Base-by-base conservation (phyloP, 2,888 invertebrate species). In the Xestobium rufovillosum region DNA sequence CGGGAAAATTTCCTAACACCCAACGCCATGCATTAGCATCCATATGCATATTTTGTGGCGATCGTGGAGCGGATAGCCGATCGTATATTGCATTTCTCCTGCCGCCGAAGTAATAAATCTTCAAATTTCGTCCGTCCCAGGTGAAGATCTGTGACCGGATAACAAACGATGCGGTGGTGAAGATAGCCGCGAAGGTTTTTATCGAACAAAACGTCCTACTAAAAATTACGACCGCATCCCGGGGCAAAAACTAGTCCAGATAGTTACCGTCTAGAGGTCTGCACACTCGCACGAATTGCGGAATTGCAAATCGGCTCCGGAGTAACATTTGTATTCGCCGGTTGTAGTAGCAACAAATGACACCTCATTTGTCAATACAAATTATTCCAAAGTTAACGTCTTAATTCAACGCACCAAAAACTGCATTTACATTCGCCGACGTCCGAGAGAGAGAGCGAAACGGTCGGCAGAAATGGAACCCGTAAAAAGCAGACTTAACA, bases 291-390 rank as follows among this genome's bases (percentile, higher is more conserved):
- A 12, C 8, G 30, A 14, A 12, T 14, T 10, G 30, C 30, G 10
- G 62, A 62, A 63, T 63, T 61, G 62, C 61, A 63, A 63, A 63
- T 62, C 52, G 57, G 52, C 51, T 47, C 45, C 52, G 53, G 49
- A 53, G 53, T 40, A 51, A 58, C 59, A 62, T 63, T 62, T 62
- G 62, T 63, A 65, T 65, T 62, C 63, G 55, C 50, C 52, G 50
- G 56, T 56, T 56, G 61, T 57, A 55, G 63, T 60, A 61, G 56
- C 57, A 53, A 54, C 52, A 47, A n/a, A 47, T 56, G 61, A 61
- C 63, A 64, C 63, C 61, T 62, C 61, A 63, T 65, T 63, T 65
- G 63, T 65, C 63, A 62, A 59, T 55, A 60, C 60, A 61, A 64
- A 56, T 61, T 59, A 63, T 58, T 57, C 53, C 51, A 48, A 49